Conservation (phyloP, 30 jellyfish, hydroid and myxozoan species). For the Rhopilema esculentum region DNA sequence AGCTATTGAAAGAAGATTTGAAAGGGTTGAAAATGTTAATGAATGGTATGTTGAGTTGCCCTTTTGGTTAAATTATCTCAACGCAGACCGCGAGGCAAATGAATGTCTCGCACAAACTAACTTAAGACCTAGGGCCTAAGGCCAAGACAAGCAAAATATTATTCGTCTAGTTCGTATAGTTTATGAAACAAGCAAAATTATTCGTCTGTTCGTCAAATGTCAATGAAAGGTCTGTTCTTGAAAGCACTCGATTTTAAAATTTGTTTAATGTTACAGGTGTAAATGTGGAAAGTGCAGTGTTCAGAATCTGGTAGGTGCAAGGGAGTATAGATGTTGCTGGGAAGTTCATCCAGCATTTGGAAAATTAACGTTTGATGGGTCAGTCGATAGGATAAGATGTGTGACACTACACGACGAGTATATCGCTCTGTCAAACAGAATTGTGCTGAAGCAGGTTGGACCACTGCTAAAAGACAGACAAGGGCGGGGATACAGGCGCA, state of each 20-base stretch:
- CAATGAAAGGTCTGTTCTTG: neutral
- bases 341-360: constrained; percentile 30
- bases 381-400: neutral
- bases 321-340: constrained; percentile 46
- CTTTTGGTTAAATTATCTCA: neutral
- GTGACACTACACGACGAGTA: constrained; percentile 34
- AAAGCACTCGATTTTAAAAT: neutral
- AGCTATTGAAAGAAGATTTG: constrained; percentile 2
- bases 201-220: neutral
- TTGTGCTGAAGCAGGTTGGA: constrained; percentile 26
- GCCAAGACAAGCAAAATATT: too few relatives aligned
- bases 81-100: neutral
- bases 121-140: neutral
- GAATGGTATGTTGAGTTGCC: neutral
- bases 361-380: constrained; percentile 23
- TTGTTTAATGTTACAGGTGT: constrained; percentile 2
- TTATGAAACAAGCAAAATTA: neutral
- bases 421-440: constrained; percentile 10
- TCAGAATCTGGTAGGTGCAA: constrained; percentile 8
- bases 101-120: neutral
- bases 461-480: constrained; percentile 12
- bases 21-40: neutral
- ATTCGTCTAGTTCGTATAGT: too few relatives aligned
- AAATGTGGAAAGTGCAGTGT: neutral
- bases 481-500: constrained; percentile 11